phyloP scores from a whole-genome alignment of 2,888 invertebrate species.

The Drosophila paranaensis region DNA sequence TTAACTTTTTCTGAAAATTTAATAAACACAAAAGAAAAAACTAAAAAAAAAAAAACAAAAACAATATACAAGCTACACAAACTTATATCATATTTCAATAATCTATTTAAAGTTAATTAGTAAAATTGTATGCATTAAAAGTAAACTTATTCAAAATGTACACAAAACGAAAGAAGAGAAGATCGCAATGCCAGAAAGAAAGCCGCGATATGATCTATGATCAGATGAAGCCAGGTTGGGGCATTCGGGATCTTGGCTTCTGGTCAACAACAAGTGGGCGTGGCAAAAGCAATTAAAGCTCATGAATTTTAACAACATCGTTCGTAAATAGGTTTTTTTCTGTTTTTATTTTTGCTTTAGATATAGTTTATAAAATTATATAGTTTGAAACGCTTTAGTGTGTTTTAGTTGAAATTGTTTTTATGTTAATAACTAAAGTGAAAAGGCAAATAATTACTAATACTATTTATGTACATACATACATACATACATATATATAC shows the following conservation, averaged over 20 bases:
- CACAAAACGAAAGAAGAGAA: constrained; percentile 16
- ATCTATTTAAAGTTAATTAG: constrained; percentile 68
- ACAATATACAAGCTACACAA: constrained; percentile 46
- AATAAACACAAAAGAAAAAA: constrained; percentile 29
- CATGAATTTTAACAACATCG: constrained; percentile 30
- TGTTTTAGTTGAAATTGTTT: constrained; percentile 68
- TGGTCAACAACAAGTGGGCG: constrained; percentile 16
- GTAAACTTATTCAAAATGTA: constrained; percentile 44
- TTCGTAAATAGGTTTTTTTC: constrained; percentile 26
- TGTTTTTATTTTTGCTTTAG: constrained; percentile 25
- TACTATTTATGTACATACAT: constrained; percentile 37
- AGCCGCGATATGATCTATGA: constrained; percentile 3
- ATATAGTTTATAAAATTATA: constrained; percentile 38
- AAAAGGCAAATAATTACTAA: constrained; percentile 69
- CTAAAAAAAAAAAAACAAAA: constrained; percentile 20
- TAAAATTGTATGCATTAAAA: constrained; percentile 69
- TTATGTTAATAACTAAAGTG: constrained; percentile 61
- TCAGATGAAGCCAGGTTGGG: neutral
- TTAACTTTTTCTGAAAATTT: constrained; percentile 33
- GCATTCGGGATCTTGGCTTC: constrained; percentile 16
- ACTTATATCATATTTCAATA: constrained; percentile 62
- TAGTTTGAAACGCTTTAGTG: constrained; percentile 64
- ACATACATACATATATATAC: constrained; percentile 33
- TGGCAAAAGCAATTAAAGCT: neutral
- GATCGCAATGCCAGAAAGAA: constrained; percentile 23